Base-by-base conservation (phyloP, 2,797 vertebrate genomes). In the Hafferia zeledoni region DNA sequence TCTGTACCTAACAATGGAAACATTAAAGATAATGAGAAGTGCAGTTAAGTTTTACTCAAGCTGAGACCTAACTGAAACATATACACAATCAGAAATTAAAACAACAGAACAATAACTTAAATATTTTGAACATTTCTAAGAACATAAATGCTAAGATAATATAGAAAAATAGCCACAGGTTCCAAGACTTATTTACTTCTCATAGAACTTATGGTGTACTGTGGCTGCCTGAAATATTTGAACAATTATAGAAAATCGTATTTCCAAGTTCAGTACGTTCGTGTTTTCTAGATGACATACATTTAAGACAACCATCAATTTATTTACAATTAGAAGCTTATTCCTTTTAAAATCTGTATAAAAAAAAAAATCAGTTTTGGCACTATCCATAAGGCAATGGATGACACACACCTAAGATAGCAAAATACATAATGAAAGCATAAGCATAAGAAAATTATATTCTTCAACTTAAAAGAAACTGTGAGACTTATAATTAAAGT, bases 351-450 rank as follows among this genome's bases (percentile, higher is more conserved):
- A 97, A 93, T 85, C 39, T 77, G 82, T 97, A 97, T 96, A 24
- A 13, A 65, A 93, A 97, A 71, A 97, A 97, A 97, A 97, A 97
- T 83, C 92, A 90, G 96, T 91, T 95, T 96, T 96, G 95, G 96
- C 96, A 97, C 95, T 92, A 97, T 94, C 96, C 86, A 91, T 97
- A 97, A 97, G 96, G 97, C 96, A 98, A 98, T 97, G 95, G 89
- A 95, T 92, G 93, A 84, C 43, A 94, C 43, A 83, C 77, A 83
- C 81, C 86, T 75, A 90, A 93, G 81, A 95, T 18, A 97, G 74
- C 83, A 98, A 96, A 97, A 93, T 95, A 94, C 77, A 84, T 79
- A 95, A 91, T 90, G 92, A 97, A 97, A 97, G 91, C 33, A 69
- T 46, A 95, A 96, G 80, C 39, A 84, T 79, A 95, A 84, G n/a